These are phyloP conservation scores for Hemiscyllium ocellatum DNA, from an alignment of 2,113 vertebrate genomes.

Conservation along the genomic window DNA sequence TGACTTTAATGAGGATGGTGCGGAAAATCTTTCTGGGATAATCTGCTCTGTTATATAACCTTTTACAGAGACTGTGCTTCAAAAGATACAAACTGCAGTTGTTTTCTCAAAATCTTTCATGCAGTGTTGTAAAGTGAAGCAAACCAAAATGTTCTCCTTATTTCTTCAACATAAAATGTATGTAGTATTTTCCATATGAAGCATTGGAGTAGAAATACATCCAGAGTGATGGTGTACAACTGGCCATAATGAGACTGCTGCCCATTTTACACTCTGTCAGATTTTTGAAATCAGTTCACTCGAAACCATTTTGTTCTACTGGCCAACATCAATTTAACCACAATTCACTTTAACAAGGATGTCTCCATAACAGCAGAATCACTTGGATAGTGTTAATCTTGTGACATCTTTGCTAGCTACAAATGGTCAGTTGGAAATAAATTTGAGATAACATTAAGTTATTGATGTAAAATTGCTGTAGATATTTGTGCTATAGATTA, in stretches of 20 bases:
- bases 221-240: not conserved
- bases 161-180: not conserved
- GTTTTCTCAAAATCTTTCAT: not conserved
- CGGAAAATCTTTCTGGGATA: not conserved
- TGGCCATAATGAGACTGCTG: not conserved
- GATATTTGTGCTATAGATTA: not conserved
- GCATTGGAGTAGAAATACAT: not conserved
- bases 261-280: not conserved
- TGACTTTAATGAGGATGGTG: conserved; percentile 24
- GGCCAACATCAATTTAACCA: not conserved
- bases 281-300: not conserved
- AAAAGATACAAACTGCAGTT: not conserved
- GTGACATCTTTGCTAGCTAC: not conserved
- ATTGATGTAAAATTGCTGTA: not conserved
- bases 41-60: conserved; percentile 19
- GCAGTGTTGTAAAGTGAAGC: not conserved
- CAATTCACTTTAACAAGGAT: not conserved
- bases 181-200: not conserved
- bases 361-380: not conserved
- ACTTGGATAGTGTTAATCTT: not conserved
- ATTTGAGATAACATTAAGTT: not conserved
- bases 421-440: not conserved
- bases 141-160: not conserved
- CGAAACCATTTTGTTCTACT: not conserved
- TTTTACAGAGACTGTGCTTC: not conserved